phyloP scores from a whole-genome alignment of 2,113 vertebrate genomes.

The Propithecus coquereli region DNA sequence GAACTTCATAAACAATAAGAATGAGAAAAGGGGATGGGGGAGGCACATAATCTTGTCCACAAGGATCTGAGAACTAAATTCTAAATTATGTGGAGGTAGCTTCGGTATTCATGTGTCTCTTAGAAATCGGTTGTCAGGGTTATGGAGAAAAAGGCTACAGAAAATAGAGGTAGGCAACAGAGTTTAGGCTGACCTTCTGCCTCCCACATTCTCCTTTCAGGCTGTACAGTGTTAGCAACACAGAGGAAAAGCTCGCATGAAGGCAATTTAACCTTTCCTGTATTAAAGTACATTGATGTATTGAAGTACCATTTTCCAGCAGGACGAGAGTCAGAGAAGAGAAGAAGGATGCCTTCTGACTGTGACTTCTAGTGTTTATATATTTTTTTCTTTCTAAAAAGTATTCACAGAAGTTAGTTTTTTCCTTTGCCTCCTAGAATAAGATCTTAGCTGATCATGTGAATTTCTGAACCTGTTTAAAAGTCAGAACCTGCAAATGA shows the following conservation, averaged over 20 bases:
- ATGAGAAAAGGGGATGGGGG: background rate
- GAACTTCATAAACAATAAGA: background rate
- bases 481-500: slow-evolving; percentile 61
- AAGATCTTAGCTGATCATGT: slow-evolving; percentile 54
- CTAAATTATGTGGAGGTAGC: background rate
- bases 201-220: background rate
- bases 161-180: background rate
- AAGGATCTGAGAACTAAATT: background rate
- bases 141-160: background rate
- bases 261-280: background rate
- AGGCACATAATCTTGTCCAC: background rate
- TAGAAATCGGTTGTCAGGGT: background rate
- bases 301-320: background rate
- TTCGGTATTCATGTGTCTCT: background rate
- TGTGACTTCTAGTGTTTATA: slow-evolving; percentile 7
- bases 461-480: slow-evolving; percentile 63
- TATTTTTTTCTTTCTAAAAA: slow-evolving; percentile 34
- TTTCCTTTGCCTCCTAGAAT: slow-evolving; percentile 13
- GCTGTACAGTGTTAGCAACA: background rate
- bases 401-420: background rate
- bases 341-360: background rate
- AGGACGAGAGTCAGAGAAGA: background rate
- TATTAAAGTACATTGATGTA: background rate
- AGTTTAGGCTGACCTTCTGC: background rate
- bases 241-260: background rate